Conservation (phyloP, 92 coral and sea anemone species). For the Palythoa grandiflora region DNA sequence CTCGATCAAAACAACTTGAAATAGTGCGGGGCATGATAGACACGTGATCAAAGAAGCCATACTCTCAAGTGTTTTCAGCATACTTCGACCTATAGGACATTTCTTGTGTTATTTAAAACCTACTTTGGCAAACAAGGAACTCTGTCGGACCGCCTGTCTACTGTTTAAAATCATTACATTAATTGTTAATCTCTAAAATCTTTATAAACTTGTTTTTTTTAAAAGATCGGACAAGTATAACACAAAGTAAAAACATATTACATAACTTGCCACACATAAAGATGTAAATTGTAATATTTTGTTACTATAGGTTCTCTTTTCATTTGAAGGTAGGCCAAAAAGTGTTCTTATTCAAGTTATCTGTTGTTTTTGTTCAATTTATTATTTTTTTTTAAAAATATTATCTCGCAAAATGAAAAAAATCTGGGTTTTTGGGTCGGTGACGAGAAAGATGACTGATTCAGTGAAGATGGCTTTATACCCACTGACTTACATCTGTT, state of each 20-base stretch:
- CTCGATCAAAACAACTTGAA: conserved; percentile 47
- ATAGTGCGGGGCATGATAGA: conserved; percentile 2
- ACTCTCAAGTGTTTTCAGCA: conserved; percentile 17
- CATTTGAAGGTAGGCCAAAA: too few species aligned
- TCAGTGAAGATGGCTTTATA: too few species aligned
- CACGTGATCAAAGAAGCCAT: conserved; percentile 34
- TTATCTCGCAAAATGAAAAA: too few species aligned
- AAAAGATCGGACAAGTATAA: background rate
- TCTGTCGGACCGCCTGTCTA: background rate
- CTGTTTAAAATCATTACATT: background rate
- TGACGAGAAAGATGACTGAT: too few species aligned
- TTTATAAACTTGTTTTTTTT: background rate
- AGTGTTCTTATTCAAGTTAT: too few species aligned
- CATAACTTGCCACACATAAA: background rate
- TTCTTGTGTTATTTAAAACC: conserved; percentile 9
- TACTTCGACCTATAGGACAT: conserved; percentile 12
- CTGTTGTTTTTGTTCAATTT: too few species aligned
- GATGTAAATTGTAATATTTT: background rate
- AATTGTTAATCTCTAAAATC: background rate
- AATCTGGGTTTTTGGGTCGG: too few species aligned
- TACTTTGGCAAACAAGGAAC: background rate
- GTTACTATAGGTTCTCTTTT: too few species aligned
- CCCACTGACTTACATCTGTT: too few species aligned
- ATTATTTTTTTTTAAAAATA: too few species aligned
- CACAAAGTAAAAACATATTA: background rate